phyloP scores from a whole-genome alignment of 2,888 invertebrate species.

The Ochlodes sylvanus region DNA sequence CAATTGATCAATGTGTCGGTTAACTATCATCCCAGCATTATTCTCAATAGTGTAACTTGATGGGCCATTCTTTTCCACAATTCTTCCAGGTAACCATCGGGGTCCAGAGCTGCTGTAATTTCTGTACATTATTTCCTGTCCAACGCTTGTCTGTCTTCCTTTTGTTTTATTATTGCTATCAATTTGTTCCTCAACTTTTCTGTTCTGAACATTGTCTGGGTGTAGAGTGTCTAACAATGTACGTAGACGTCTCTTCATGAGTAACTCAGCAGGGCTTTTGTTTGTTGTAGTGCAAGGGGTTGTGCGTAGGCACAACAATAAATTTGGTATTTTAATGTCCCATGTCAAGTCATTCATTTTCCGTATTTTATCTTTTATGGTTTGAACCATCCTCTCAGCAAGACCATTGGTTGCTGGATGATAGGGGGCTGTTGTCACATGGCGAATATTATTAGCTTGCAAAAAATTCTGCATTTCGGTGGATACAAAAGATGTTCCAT shows the following conservation, averaged over 20 bases:
- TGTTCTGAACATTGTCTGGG: slow-evolving; percentile 28
- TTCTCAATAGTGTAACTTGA: slow-evolving; percentile 28
- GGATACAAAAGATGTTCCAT: slow-evolving; percentile 38
- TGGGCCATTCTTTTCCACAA: slow-evolving; percentile 28
- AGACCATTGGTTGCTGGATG: slow-evolving; percentile 43
- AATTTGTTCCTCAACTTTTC: slow-evolving; percentile 29
- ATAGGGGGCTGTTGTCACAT: slow-evolving; percentile 40
- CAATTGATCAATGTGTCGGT: slow-evolving; percentile 35
- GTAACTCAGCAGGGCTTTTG: slow-evolving; percentile 38
- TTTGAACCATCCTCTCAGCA: slow-evolving; percentile 43
- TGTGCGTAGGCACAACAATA: slow-evolving; percentile 17
- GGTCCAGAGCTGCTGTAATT: slow-evolving; percentile 16
- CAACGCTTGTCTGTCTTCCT: slow-evolving; percentile 29
- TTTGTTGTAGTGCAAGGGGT: slow-evolving; percentile 38
- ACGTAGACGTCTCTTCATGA: slow-evolving; percentile 39
- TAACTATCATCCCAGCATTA: slow-evolving; percentile 15
- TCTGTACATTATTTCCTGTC: slow-evolving; percentile 25
- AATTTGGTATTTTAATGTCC: slow-evolving; percentile 38
- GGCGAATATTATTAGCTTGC: slow-evolving; percentile 37
- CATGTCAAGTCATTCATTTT: slow-evolving; percentile 39
- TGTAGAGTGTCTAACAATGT: slow-evolving; percentile 38
- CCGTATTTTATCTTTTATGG: slow-evolving; percentile 41
- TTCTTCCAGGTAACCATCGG: slow-evolving; percentile 21
- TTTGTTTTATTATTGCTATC: slow-evolving; percentile 25
- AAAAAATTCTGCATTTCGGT: slow-evolving; percentile 41